A percentile compares a stretch with the other conserved stretches of the same genome.
Evolutionary conservation across 2,113 vertebrate species (phyloP).

Genomic region (Lepus timidus): DNA sequence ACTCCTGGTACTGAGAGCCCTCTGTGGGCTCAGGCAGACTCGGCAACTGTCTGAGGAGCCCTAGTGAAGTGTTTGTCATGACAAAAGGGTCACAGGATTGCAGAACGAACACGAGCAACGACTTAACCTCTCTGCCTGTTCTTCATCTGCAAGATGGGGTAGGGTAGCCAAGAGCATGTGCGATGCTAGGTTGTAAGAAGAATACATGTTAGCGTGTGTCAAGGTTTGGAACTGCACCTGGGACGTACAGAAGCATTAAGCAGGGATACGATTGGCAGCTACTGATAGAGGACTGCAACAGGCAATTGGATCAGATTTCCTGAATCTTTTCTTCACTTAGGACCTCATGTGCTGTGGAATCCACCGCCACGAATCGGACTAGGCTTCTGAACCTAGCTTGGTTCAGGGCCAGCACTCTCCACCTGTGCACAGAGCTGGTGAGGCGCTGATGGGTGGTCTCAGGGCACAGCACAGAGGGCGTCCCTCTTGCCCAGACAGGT

Average conservation of each 20-base stretch:
- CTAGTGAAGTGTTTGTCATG: not conserved
- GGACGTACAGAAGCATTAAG: not conserved
- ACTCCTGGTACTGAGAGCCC: not conserved
- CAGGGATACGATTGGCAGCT: accelerated
- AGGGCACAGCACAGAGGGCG: not conserved
- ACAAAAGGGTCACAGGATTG: not conserved
- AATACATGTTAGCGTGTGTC: not conserved
- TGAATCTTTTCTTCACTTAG: conserved; percentile 5
- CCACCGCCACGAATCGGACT: not conserved
- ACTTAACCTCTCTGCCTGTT: not conserved
- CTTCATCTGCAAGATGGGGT: not conserved
- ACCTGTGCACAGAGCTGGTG: not conserved
- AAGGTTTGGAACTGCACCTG: not conserved
- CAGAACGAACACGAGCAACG: not conserved
- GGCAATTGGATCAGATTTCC: not conserved
- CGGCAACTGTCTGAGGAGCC: not conserved
- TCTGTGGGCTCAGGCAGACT: not conserved
- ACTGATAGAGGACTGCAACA: not conserved
- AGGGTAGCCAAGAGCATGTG: not conserved
- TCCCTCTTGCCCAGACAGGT: not conserved
- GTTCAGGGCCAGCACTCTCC: not conserved
- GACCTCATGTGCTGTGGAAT: conserved; percentile 5
- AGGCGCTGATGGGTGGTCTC: not conserved
- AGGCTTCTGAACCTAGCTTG: not conserved
- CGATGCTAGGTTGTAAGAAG: not conserved